Percentiles rank a stretch among this genome's conserved stretches.
phyloP scores from a whole-genome alignment of 2,113 vertebrate species.

The Morone chrysops region DNA sequence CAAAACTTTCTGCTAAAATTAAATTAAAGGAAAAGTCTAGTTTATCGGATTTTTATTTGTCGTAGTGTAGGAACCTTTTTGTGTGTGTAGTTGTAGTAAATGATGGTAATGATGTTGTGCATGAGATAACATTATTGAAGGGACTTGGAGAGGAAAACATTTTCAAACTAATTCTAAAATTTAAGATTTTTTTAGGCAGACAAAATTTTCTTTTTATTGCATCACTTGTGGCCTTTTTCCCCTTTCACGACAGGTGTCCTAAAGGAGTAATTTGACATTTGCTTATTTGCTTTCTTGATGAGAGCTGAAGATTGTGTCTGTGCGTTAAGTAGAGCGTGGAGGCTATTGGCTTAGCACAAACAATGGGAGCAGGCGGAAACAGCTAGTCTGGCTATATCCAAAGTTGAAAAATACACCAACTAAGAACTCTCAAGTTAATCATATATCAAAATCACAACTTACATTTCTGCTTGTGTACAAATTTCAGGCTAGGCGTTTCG shows the following conservation, averaged over 20 bases:
- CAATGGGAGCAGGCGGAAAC: neutral
- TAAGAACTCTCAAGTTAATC: neutral
- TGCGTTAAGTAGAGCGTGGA: neutral
- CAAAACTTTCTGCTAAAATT: slow-evolving; percentile 35
- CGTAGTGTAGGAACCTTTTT: neutral
- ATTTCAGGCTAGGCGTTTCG: neutral
- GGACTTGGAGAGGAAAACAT: too few species aligned
- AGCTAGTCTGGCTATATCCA: neutral
- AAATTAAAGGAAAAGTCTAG: slow-evolving; percentile 17
- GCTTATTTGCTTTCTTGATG: too few species aligned
- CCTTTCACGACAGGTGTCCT: too few species aligned
- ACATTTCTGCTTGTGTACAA: neutral
- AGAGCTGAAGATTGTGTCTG: too few species aligned
- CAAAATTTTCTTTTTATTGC: too few species aligned
- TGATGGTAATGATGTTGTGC: too few species aligned
- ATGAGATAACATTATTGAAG: neutral
- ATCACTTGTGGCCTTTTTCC: too few species aligned
- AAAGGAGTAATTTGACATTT: too few species aligned
- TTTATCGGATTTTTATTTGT: neutral
- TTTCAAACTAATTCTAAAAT: too few species aligned
- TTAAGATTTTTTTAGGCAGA: too few species aligned
- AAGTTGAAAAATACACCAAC: neutral
- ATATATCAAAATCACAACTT: neutral
- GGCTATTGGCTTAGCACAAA: neutral
- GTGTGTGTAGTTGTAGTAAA: neutral